These are phyloP conservation scores for Setophaga kirtlandii DNA, from an alignment of 2,113 vertebrate genomes.

Conservation along the genomic window DNA sequence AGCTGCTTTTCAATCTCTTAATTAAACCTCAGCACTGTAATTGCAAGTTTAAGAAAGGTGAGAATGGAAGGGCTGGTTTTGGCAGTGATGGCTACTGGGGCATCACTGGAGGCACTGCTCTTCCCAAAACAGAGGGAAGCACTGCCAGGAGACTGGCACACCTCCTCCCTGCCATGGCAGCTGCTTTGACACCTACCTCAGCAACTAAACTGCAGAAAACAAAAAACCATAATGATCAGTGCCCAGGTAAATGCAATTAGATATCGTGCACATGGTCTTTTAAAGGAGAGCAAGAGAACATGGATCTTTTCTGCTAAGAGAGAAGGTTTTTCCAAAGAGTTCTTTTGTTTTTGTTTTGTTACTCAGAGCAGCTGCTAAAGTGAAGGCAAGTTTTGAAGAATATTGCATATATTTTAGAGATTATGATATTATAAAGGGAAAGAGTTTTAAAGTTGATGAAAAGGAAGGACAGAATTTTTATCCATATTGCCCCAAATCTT, in stretches of 20 bases:
- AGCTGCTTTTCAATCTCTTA: background rate
- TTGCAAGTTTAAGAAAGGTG: background rate
- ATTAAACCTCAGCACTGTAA: background rate
- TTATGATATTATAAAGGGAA: background rate
- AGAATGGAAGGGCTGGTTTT: background rate
- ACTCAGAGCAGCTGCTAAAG: background rate
- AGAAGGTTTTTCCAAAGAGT: background rate
- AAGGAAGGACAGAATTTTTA: constrained; percentile 23
- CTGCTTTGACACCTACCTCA: background rate
- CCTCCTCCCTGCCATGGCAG: background rate
- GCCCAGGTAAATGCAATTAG: background rate
- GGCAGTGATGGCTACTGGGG: rapidly evolving
- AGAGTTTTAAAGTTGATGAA: background rate
- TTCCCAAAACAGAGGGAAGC: background rate
- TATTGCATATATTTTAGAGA: background rate
- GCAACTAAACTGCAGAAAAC: background rate
- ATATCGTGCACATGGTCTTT: background rate
- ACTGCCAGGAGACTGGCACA: background rate
- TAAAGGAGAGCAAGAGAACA: background rate
- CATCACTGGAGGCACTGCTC: background rate
- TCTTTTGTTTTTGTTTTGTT: background rate
- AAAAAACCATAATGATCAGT: background rate
- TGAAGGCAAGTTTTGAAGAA: background rate
- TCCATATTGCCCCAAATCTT: background rate
- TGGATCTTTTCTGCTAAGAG: background rate